Base-by-base conservation (phyloP, 2,888 invertebrate species). In the Limnephilus rhombicus region DNA sequence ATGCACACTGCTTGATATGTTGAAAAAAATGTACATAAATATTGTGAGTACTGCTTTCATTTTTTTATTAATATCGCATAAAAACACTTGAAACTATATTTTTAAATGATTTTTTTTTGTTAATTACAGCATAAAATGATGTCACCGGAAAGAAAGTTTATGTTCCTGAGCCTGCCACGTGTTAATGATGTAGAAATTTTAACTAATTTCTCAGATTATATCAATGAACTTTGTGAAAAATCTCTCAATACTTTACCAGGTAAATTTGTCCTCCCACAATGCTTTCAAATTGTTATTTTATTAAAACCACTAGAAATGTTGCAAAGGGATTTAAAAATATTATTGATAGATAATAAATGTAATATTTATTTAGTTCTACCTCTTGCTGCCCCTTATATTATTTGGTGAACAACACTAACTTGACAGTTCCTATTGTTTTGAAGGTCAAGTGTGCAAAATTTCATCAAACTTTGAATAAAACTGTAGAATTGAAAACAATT, bases 1-100 rank as follows among this genome's bases (percentile, higher is more conserved):
- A 94, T 95, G 95, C 92, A 95, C 95, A 9, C 94, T 96, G 93
- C 94, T 96, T 2, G 94, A 94, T 11, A 94, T 94, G 18, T 93
- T 96, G 31, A 95, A 95, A 31, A 94, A 94, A 29, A 95, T 96
- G 95, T 96, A 96, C 92, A 94, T 94, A 4, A 96, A 96, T 94
- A 93, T 96, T 93, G 96, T 96, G 93, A 95, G 95, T 94, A 82
- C 37, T 53, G 31, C 13, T 13, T 90, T 31, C 15, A n/a, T 89
- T 87, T 85, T 49, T 85, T 29, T 2, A 45, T 29, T 15, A 81
- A 13, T 13, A 13, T 81, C 31, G 34, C 82, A 82, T 4, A 29
- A 34, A 4, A 82, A 34, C 15, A 31, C 31, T 15, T 81, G 7
- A 53, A 68, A 82, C 3, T 37, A 4, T 15, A 15, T 13, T 82